Evolutionary conservation across 2,888 invertebrate genomes (phyloP).

Genomic region (Polylopha cassiicola): DNA sequence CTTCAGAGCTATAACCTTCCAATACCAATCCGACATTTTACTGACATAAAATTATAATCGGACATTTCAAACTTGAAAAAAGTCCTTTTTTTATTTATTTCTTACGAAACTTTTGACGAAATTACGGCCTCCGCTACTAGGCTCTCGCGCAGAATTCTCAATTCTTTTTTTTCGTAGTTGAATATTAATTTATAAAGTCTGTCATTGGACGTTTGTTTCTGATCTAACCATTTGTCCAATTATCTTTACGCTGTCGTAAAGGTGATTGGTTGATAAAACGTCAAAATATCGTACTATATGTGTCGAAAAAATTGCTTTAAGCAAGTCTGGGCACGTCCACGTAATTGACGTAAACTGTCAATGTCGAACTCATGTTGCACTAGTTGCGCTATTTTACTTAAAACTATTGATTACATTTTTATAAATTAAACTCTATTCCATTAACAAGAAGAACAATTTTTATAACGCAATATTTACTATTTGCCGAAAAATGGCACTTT

Average conservation of each 20-base stretch:
- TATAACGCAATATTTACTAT: not conserved
- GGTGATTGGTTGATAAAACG: constrained; percentile 6
- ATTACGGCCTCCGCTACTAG: constrained; percentile 33
- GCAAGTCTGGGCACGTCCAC: constrained; percentile 33
- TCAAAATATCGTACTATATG: too few relatives aligned
- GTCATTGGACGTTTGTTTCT: too few relatives aligned
- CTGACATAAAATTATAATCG: constrained; percentile 55
- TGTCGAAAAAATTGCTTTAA: constrained; percentile 21
- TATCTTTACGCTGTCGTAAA: not conserved
- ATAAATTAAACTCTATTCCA: not conserved
- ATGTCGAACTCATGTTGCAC: not conserved
- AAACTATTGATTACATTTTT: not conserved
- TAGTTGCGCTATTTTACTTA: not conserved
- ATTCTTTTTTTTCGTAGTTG: too few relatives aligned
- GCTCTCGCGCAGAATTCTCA: constrained; percentile 9
- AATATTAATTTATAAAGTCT: too few relatives aligned
- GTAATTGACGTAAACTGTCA: constrained; percentile 34
- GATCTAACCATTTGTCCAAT: too few relatives aligned
- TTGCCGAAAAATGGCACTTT: constrained; percentile 2
- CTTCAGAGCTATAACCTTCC: constrained; percentile 60
- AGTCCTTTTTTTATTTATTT: constrained; percentile 33
- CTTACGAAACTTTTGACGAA: constrained; percentile 50
- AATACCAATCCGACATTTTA: constrained; percentile 72
- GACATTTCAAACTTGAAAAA: constrained; percentile 53
- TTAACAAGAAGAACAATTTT: too few relatives aligned